A percentile compares a stretch with the other conserved stretches of the same genome.
phyloP scores from a whole-genome alignment of 2,888 invertebrate genomes.

The Macroteleia sp. region DNA sequence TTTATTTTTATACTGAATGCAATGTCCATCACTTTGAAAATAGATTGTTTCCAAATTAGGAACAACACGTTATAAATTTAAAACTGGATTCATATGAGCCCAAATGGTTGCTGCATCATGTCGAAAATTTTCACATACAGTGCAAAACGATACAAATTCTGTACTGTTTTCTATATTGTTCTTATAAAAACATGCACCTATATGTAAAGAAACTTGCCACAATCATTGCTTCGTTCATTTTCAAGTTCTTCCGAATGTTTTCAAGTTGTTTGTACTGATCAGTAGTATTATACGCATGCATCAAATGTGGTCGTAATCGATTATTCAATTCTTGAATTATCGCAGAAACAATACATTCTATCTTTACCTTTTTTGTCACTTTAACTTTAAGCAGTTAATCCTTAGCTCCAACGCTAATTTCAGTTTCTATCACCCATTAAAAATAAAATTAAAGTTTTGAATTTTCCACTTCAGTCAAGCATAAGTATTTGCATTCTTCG shows the following conservation, averaged over 20 bases:
- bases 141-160: constrained; percentile 44
- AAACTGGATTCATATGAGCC: constrained; percentile 43
- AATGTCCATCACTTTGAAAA: constrained; percentile 39
- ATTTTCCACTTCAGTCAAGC: background rate
- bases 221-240: constrained; percentile 15
- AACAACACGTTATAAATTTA: constrained; percentile 12
- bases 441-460: constrained; percentile 21
- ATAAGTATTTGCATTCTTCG: constrained; percentile 20
- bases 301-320: constrained; percentile 4
- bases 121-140: constrained; percentile 32
- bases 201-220: constrained; percentile 35
- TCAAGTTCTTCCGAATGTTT: constrained; percentile 9
- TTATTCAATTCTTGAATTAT: constrained; percentile 15
- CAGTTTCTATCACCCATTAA: constrained; percentile 30
- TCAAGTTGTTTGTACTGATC: constrained; percentile 22
- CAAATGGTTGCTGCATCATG: constrained; percentile 47
- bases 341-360: constrained; percentile 22
- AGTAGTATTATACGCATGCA: constrained; percentile 15
- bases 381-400: constrained; percentile 24
- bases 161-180: background rate
- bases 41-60: constrained; percentile 11
- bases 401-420: constrained; percentile 33
- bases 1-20: constrained; percentile 40
- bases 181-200: constrained; percentile 41
- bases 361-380: constrained; percentile 26